Percentiles rank a stretch among this genome's conserved stretches.
phyloP scores from a whole-genome alignment of 2,113 vertebrate species.

The Pipa parva region DNA sequence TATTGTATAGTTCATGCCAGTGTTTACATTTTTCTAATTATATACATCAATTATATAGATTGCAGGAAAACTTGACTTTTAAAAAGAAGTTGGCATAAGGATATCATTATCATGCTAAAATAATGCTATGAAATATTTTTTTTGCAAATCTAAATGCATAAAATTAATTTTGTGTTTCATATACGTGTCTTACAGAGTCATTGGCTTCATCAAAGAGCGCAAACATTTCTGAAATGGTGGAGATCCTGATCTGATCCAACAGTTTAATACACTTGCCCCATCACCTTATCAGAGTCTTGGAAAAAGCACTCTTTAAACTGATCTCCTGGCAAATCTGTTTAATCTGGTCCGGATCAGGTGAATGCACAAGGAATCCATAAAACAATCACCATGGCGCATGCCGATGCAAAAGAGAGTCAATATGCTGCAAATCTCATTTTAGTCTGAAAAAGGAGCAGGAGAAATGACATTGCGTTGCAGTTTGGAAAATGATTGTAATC shows the following conservation, averaged over 20 bases:
- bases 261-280: neutral
- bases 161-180: neutral
- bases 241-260: slow-evolving; percentile 67
- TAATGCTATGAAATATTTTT: too few species aligned
- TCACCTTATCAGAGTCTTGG: neutral
- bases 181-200: slow-evolving; percentile 55
- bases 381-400: neutral
- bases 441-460: neutral
- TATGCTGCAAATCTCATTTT: neutral
- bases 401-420: neutral
- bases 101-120: too few species aligned
- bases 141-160: too few species aligned
- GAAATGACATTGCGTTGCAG: neutral
- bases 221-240: slow-evolving; percentile 67
- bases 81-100: too few species aligned
- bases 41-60: too few species aligned
- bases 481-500: neutral
- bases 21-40: too few species aligned
- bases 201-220: slow-evolving; percentile 43
- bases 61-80: too few species aligned
- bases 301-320: slow-evolving; percentile 11
- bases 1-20: slow-evolving; percentile 26
- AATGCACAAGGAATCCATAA: slow-evolving; percentile 8
- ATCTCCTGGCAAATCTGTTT: neutral
- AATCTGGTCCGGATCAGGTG: neutral